phyloP scores from a whole-genome alignment of 2,113 vertebrate genomes.

The Scophthalmus maximus region DNA sequence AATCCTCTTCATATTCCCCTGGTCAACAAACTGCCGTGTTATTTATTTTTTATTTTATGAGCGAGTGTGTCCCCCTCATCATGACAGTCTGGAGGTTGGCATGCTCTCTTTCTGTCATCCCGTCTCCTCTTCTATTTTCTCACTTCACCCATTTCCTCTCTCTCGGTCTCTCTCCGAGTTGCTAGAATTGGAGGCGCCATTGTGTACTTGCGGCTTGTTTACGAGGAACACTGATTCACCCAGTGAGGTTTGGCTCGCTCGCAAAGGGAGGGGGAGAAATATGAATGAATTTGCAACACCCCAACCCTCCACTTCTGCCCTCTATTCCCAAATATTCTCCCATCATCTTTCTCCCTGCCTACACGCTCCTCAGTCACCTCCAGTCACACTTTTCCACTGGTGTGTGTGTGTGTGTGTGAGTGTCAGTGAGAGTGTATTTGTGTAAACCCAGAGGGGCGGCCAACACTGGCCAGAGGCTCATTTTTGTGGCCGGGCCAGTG shows the following conservation, averaged over 20 bases:
- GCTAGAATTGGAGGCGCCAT: constrained; percentile 74
- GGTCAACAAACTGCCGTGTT: constrained; percentile 2
- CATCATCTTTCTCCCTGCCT: constrained; percentile 57
- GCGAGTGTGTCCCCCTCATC: constrained; percentile 18
- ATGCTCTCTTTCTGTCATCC: constrained; percentile 23
- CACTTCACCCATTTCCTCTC: constrained; percentile 35
- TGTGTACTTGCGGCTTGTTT: constrained; percentile 80
- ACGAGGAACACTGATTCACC: constrained; percentile 78
- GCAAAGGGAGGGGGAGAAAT: constrained; percentile 46
- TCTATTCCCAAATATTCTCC: constrained; percentile 63
- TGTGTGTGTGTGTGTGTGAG: constrained; percentile 66
- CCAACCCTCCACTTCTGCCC: constrained; percentile 47
- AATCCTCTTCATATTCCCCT: background rate
- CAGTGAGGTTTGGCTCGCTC: constrained; percentile 75
- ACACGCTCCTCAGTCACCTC: constrained; percentile 57
- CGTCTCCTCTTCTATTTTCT: constrained; percentile 43
- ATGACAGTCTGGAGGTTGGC: constrained; percentile 32
- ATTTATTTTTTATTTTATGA: constrained; percentile 15
- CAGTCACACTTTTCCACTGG: constrained; percentile 71
- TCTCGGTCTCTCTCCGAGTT: constrained; percentile 45
- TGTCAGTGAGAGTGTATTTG: constrained; percentile 68
- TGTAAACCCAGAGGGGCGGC: constrained; percentile 61
- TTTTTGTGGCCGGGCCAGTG: constrained; percentile 65
- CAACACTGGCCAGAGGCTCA: constrained; percentile 69
- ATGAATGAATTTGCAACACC: constrained; percentile 77